Percentiles rank a stretch among this genome's conserved stretches.
Evolutionary conservation across 2,888 invertebrate genomes (phyloP).

Genomic region (Campoplex nolae): DNA sequence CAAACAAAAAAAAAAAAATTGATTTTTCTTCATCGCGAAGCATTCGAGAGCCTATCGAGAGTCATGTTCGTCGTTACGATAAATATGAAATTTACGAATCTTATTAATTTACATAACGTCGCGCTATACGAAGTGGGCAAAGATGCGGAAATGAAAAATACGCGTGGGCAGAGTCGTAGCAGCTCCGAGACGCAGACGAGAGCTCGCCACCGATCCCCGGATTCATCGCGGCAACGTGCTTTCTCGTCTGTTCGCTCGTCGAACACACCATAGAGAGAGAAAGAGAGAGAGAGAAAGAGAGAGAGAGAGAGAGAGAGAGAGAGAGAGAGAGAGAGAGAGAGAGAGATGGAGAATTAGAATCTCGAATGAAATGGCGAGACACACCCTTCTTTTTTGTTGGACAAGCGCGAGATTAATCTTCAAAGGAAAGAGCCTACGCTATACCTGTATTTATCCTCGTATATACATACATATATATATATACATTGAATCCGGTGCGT

Average conservation of each 20-base stretch:
- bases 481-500: background rate
- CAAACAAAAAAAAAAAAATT: background rate
- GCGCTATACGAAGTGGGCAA: background rate
- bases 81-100: background rate
- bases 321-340: background rate
- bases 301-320: conserved; percentile 1
- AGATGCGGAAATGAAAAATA: conserved; percentile 17
- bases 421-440: conserved; percentile 19
- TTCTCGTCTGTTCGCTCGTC: conserved; percentile 24
- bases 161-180: conserved; percentile 11
- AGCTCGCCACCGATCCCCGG: conserved; percentile 31
- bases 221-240: conserved; percentile 10
- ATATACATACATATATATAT: background rate
- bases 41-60: background rate
- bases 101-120: background rate
- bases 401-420: conserved; percentile 44
- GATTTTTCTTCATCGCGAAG: background rate
- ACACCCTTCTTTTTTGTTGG: conserved; percentile 50
- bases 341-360: conserved; percentile 14
- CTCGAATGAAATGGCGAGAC: conserved; percentile 47
- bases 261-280: conserved; percentile 5
- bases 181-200: conserved; percentile 1
- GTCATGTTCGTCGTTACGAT: background rate
- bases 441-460: conserved; percentile 6
- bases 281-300: background rate